Evolutionary conservation across 2,113 vertebrate species (phyloP).

Genomic region (Carlito syrichta): DNA sequence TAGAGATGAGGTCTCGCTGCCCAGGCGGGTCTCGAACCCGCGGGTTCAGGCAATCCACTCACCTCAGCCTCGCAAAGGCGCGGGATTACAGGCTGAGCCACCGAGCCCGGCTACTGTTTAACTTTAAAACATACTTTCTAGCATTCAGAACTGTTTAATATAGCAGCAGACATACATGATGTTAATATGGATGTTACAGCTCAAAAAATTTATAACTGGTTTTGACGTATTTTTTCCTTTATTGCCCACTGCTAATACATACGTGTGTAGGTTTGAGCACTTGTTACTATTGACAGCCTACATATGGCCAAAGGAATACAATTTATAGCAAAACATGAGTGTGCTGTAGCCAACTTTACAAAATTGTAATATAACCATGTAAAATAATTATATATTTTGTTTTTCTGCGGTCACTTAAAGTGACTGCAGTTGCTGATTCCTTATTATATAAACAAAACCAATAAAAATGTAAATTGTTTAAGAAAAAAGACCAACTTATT

Average conservation of each 20-base stretch:
- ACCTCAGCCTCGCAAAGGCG: too few species aligned
- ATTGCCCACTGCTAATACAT: not conserved
- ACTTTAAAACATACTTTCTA: slow-evolving; percentile 15
- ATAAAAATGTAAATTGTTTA: slow-evolving; percentile 79
- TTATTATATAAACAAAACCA: slow-evolving; percentile 74
- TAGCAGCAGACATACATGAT: not conserved
- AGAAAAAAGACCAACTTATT: not conserved
- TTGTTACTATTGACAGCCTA: not conserved
- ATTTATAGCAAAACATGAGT: slow-evolving; percentile 58
- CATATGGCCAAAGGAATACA: not conserved
- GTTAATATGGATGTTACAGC: not conserved
- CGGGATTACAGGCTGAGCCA: too few species aligned
- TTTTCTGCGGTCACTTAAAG: slow-evolving; percentile 70
- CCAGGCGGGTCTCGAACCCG: too few species aligned
- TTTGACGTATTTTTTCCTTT: slow-evolving; percentile 38
- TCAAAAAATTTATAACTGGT: not conserved
- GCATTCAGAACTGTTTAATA: not conserved
- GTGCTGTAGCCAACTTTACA: slow-evolving; percentile 49
- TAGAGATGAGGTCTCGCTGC: too few species aligned
- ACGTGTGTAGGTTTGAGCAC: slow-evolving; percentile 1
- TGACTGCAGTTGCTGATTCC: slow-evolving; percentile 52
- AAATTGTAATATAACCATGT: slow-evolving; percentile 71
- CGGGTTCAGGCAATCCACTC: too few species aligned
- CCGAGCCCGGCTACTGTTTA: not conserved
- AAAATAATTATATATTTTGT: slow-evolving; percentile 75